Evolutionary conservation across 2,888 invertebrate genomes (phyloP), one percentile per base, ranked within the genome.

Genomic region (Dynastes grantii): DNA sequence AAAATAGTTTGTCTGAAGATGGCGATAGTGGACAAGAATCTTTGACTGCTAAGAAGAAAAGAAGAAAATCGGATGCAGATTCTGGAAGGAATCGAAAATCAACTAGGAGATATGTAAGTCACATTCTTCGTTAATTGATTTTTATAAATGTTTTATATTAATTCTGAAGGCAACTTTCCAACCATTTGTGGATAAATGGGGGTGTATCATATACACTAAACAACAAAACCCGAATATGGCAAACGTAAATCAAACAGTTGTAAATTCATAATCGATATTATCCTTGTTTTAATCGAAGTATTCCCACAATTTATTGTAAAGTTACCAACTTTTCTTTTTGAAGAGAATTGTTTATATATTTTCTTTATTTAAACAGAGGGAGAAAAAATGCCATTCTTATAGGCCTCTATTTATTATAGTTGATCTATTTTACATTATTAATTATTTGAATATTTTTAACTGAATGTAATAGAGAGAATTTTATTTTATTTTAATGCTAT

Each of bases 1-100:
- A 91, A 22, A 83, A 83, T 49, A 85, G 84, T 1, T 82, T 86
- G 78, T 86, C 87, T 83, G 93, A 92, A 81, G 92, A 93, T 83
- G 90, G 90, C 78, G 95, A 95, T 84, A 97, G 96, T 85, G 97
- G 97, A 1, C 96, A 97, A 88, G 97, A 96, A 87, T 96, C 96
- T 83, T 92, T 97, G 76, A 94, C 96, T 75, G 95, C 96, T 58
- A 96, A 96, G 87, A 97, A 97, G 87, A 94, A 95, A 85, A 92
- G 94, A 86, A 91, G 92, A 87, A 93, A 91, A 84, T 90, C 88
- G 78, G 88, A 88, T 82, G 83, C 82, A 88, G 89, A 90, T 84
- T 82, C 87, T 81, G 87, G 84, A 55, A 83, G 85, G 65, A 87
- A 87, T 80, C 81, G 84, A 63, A 88, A 88, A 82, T 79, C 82